Percentiles rank a stretch among this genome's conserved stretches.
phyloP scores from a whole-genome alignment of 1,140 invertebrate species.

The Temnothorax nylanderi region DNA sequence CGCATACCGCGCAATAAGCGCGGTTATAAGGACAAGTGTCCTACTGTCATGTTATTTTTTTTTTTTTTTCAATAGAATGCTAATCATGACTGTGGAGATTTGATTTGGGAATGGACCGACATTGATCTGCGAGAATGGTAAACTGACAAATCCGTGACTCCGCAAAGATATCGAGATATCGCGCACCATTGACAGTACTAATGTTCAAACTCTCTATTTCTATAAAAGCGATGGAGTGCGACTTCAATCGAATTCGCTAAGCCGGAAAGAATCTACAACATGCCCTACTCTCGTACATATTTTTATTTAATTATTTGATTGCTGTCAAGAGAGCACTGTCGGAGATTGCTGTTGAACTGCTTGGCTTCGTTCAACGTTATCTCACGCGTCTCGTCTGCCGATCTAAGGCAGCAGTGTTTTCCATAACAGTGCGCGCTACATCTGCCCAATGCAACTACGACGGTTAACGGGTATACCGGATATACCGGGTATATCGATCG shows the following conservation, averaged over 20 bases:
- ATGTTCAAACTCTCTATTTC: not conserved
- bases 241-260: not conserved
- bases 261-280: not conserved
- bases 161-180: not conserved
- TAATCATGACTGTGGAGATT: not conserved
- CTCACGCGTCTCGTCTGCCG: not conserved
- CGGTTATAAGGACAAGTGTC: not conserved
- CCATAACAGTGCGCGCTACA: slow-evolving; percentile 33
- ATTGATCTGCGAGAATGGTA: not conserved
- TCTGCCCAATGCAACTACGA: slow-evolving; percentile 28
- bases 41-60: slow-evolving; percentile 5
- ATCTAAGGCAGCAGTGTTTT: not conserved
- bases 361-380: not conserved
- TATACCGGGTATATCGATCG: slow-evolving; percentile 34
- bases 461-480: slow-evolving; percentile 47
- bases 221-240: not conserved
- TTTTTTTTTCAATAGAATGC: not conserved
- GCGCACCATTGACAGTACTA: not conserved
- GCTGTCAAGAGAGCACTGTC: not conserved
- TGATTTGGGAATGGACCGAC: not conserved
- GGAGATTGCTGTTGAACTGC: not conserved
- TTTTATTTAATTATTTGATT: not conserved
- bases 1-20: slow-evolving; percentile 57
- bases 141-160: not conserved
- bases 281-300: not conserved